Evolutionary conservation across 92 coral and sea anemone species (phyloP).

Genomic region (Diadumene lineata): DNA sequence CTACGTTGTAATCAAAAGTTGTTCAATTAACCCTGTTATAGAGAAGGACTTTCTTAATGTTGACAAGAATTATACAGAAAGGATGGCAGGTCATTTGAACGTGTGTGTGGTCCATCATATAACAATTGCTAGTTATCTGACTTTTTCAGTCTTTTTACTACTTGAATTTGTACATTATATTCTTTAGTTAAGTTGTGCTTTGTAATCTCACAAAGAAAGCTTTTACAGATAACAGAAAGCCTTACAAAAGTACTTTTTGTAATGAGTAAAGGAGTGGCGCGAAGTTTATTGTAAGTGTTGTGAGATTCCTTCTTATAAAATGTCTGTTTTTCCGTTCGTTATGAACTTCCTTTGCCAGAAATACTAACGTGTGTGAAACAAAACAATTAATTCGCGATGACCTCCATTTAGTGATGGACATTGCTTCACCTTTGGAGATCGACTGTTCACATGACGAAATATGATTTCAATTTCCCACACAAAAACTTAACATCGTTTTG

Average conservation of each 20-base stretch:
- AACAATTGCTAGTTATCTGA: too few relatives aligned
- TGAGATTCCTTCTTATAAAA: background rate
- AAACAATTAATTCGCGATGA: slow-evolving; percentile 11
- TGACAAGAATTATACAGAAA: slow-evolving; percentile 25
- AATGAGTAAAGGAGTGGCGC: too few relatives aligned
- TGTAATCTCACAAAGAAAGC: background rate
- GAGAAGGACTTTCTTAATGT: background rate
- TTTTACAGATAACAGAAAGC: background rate
- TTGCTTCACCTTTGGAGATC: slow-evolving; percentile 23
- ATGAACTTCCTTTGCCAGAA: background rate
- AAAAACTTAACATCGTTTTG: background rate
- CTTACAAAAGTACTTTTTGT: too few relatives aligned
- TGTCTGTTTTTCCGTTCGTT: background rate
- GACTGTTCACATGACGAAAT: slow-evolving; percentile 3
- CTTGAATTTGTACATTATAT: background rate
- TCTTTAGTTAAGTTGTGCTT: background rate
- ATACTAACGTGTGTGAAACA: slow-evolving; percentile 24
- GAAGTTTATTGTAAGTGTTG: background rate
- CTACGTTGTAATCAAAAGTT: background rate
- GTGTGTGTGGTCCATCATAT: slow-evolving; percentile 36
- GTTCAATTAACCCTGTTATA: background rate
- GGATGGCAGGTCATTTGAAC: slow-evolving; percentile 2
- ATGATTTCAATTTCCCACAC: slow-evolving; percentile 1
- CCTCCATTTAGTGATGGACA: slow-evolving; percentile 17
- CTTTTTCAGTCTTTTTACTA: too few relatives aligned